These are phyloP conservation scores for Calyptomena viridis DNA, from an alignment of 2,113 vertebrate genomes.

Conservation along the genomic window DNA sequence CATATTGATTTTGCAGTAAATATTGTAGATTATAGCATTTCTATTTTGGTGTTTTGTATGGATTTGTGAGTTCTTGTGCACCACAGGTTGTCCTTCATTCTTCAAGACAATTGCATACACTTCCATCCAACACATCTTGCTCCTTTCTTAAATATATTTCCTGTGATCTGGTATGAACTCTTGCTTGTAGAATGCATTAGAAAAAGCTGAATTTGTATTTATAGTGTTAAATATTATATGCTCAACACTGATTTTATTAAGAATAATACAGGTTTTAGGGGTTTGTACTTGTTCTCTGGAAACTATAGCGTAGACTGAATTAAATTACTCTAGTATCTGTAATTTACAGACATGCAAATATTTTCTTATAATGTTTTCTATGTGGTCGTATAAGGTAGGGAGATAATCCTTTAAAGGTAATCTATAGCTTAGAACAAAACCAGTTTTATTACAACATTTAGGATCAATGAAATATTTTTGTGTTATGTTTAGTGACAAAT, in stretches of 20 bases:
- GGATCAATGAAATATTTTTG: conserved; percentile 38
- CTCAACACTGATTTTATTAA: conserved; percentile 51
- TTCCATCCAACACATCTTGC: background rate
- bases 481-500: conserved; percentile 26
- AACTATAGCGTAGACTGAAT: conserved; percentile 71
- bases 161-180: background rate
- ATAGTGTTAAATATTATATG: conserved; percentile 52
- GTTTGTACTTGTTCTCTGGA: conserved; percentile 80
- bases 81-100: background rate
- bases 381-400: conserved; percentile 38
- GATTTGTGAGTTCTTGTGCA: background rate
- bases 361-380: conserved; percentile 77
- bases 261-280: conserved; percentile 41
- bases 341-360: conserved; percentile 75
- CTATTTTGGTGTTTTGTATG: background rate
- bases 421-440: conserved; percentile 48
- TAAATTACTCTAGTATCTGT: conserved; percentile 71
- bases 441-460: conserved; percentile 53
- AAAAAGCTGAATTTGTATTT: conserved; percentile 43
- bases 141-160: background rate
- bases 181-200: conserved; percentile 41
- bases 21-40: background rate
- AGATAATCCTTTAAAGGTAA: conserved; percentile 8
- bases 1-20: conserved; percentile 24
- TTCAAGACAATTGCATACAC: background rate